phyloP scores from a whole-genome alignment of 2,113 vertebrate genomes.

The Psammodynastes pulverulentus region DNA sequence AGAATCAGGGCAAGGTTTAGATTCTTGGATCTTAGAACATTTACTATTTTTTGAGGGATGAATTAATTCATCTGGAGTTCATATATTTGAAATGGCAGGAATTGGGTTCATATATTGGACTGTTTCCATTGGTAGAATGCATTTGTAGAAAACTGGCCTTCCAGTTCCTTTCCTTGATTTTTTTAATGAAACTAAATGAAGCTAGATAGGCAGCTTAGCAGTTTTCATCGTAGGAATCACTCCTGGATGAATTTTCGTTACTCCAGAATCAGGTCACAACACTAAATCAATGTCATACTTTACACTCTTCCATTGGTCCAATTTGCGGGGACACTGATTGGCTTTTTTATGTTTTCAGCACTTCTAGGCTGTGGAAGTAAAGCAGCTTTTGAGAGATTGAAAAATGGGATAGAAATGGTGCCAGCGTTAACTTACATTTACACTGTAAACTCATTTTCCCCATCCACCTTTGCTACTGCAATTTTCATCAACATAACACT shows the following conservation, averaged over 20 bases:
- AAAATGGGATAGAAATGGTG: background rate
- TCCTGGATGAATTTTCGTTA: background rate
- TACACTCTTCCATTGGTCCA: background rate
- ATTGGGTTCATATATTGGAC: background rate
- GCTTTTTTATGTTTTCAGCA: background rate
- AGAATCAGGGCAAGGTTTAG: background rate
- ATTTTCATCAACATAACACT: background rate
- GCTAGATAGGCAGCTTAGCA: background rate
- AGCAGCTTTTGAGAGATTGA: background rate
- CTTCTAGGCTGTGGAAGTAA: background rate
- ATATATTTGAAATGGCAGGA: background rate
- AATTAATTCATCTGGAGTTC: background rate
- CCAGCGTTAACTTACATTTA: background rate
- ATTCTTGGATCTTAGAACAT: background rate
- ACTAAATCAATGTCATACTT: background rate
- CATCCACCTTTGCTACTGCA: background rate
- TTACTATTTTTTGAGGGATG: background rate
- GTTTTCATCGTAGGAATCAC: background rate
- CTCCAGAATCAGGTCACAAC: background rate
- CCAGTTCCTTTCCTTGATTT: background rate
- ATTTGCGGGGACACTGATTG: background rate
- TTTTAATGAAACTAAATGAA: background rate
- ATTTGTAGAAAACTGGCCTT: background rate
- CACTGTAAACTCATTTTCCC: background rate
- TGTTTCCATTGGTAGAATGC: background rate